phyloP scores from a whole-genome alignment of 2,113 vertebrate genomes.

The Willisornis vidua region DNA sequence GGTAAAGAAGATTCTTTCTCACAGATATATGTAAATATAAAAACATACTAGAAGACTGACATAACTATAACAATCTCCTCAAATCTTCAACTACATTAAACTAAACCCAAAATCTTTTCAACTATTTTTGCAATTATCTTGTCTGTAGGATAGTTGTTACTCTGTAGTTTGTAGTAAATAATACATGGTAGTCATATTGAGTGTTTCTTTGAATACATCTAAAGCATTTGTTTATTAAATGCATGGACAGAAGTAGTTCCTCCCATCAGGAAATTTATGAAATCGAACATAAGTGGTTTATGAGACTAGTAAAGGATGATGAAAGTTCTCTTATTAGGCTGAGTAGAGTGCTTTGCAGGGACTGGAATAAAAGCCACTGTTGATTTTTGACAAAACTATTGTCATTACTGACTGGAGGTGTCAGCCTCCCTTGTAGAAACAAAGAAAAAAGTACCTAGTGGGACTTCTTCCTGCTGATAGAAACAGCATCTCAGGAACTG shows the following conservation, averaged over 20 bases:
- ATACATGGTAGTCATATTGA: neutral
- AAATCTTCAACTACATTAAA: neutral
- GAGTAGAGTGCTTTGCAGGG: neutral
- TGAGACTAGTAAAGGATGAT: neutral
- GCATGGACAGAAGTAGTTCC: neutral
- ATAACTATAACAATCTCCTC: slow-evolving; percentile 30
- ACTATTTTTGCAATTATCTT: slow-evolving; percentile 20
- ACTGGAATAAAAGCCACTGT: neutral
- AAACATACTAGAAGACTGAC: slow-evolving; percentile 1
- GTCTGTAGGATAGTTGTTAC: neutral
- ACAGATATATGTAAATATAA: slow-evolving; percentile 31
- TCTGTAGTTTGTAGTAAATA: neutral
- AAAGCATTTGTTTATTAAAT: neutral
- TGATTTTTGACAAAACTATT: neutral
- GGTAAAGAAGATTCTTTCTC: slow-evolving; percentile 62
- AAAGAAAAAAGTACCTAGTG: neutral
- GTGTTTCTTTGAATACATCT: neutral
- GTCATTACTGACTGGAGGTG: neutral
- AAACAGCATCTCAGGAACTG: neutral
- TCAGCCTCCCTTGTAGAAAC: neutral
- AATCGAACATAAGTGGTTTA: neutral
- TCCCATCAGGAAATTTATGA: neutral
- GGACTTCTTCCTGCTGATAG: neutral
- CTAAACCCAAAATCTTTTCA: slow-evolving; percentile 4
- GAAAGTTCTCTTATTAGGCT: neutral